These are phyloP conservation scores for Nematolebias whitei DNA, from an alignment of 2,113 vertebrate genomes.

Conservation along the genomic window DNA sequence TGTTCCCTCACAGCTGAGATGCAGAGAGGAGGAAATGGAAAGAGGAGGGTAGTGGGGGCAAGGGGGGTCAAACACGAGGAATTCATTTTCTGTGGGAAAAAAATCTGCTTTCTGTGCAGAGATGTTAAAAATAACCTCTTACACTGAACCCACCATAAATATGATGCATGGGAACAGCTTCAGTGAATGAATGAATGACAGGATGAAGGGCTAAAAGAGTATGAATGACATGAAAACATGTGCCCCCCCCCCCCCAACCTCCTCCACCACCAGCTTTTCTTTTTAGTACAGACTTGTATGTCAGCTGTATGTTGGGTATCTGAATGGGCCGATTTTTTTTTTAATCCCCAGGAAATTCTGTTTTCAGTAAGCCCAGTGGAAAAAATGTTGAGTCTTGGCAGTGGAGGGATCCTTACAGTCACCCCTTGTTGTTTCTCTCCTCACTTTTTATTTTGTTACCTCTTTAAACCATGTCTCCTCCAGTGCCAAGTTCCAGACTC, in stretches of 20 bases:
- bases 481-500: constrained; percentile 21
- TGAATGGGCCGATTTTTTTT: constrained; percentile 43
- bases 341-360: constrained; percentile 37
- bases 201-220: constrained; percentile 11
- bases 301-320: constrained; percentile 57
- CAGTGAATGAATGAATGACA: constrained; percentile 20
- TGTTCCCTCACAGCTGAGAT: constrained; percentile 62
- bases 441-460: constrained; percentile 21
- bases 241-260: constrained; percentile 7
- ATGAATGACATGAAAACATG: constrained; percentile 28
- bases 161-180: constrained; percentile 6
- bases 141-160: constrained; percentile 17
- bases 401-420: constrained; percentile 38
- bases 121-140: constrained; percentile 58
- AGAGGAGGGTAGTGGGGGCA: constrained; percentile 37
- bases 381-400: constrained; percentile 64
- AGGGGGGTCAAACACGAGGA: constrained; percentile 69
- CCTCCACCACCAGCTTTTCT: too few species aligned
- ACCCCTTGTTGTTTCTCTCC: constrained; percentile 28
- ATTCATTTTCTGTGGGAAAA: constrained; percentile 77
- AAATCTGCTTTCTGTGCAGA: constrained; percentile 53
- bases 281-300: constrained; percentile 24
- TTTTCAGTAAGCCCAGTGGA: constrained; percentile 59
- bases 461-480: constrained; percentile 28
- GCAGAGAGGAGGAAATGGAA: constrained; percentile 62